Evolutionary conservation across 2,888 invertebrate genomes (phyloP).

Genomic region (Venusia cambrica): DNA sequence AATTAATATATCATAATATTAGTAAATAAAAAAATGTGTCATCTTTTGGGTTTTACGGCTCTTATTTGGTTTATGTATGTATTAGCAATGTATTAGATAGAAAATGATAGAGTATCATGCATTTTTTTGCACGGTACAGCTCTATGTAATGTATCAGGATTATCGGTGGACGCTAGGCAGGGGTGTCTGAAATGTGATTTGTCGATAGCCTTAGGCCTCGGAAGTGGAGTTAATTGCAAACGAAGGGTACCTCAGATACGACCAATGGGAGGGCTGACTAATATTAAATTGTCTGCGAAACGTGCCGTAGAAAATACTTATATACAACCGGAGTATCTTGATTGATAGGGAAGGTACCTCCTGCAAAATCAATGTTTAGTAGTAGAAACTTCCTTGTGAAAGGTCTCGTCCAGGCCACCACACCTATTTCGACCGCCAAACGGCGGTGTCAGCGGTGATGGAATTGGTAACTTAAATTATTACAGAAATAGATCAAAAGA

Average conservation of each 20-base stretch:
- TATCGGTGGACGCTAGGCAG: conserved; percentile 20
- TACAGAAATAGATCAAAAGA: too few relatives aligned
- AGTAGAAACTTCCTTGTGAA: not conserved
- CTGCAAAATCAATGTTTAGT: not conserved
- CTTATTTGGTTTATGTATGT: too few relatives aligned
- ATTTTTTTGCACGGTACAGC: not conserved
- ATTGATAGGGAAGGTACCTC: conserved; percentile 2
- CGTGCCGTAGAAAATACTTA: conserved; percentile 19
- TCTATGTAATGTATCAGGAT: conserved; percentile 8
- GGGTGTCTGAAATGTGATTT: conserved; percentile 64
- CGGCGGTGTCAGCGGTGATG: too few relatives aligned
- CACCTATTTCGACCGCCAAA: too few relatives aligned
- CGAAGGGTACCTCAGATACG: conserved; percentile 63
- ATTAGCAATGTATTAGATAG: too few relatives aligned
- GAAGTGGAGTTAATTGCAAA: conserved; percentile 66
- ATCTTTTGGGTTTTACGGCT: too few relatives aligned
- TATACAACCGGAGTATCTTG: conserved; percentile 15
- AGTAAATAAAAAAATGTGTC: too few relatives aligned
- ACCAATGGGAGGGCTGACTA: conserved; percentile 63
- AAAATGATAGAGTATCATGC: too few relatives aligned
- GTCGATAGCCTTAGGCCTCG: conserved; percentile 60
- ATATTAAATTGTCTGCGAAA: conserved; percentile 46
- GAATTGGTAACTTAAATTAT: too few relatives aligned
- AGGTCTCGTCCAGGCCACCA: not conserved
- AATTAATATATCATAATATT: too few relatives aligned